Evolutionary conservation across 2,888 invertebrate genomes (phyloP).

Genomic region (Mechanitis mazaeus): DNA sequence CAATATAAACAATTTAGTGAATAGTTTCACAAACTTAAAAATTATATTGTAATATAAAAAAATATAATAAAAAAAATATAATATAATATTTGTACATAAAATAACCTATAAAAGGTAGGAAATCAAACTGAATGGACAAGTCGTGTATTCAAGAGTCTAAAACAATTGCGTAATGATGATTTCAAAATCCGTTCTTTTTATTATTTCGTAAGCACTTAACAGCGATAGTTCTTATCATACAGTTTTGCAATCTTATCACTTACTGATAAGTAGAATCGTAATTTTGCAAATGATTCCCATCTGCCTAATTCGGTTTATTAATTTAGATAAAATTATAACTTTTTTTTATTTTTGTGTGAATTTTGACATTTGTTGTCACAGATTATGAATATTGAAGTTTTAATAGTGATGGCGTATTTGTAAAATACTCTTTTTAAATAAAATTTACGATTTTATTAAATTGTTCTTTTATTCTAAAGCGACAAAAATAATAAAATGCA

Average conservation of each 20-base stretch:
- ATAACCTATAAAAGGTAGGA: not conserved
- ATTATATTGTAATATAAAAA: too few species aligned
- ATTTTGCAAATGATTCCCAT: constrained; percentile 28
- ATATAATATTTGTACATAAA: not conserved
- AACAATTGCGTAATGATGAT: constrained; percentile 19
- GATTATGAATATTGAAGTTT: not conserved
- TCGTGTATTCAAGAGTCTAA: constrained; percentile 10
- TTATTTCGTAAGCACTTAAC: constrained; percentile 27
- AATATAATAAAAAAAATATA: too few species aligned
- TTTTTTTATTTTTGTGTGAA: not conserved
- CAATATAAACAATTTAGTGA: too few species aligned
- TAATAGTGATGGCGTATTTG: too few species aligned
- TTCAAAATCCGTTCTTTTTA: constrained; percentile 18
- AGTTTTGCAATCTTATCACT: constrained; percentile 60
- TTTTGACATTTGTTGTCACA: not conserved
- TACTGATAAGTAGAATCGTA: constrained; percentile 29
- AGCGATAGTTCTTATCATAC: constrained; percentile 42
- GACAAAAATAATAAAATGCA: not conserved
- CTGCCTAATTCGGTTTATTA: constrained; percentile 11
- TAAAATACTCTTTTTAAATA: too few species aligned
- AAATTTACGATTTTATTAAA: too few species aligned
- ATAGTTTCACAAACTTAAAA: too few species aligned
- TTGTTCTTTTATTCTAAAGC: not conserved
- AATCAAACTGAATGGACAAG: not conserved
- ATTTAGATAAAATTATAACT: constrained; percentile 15